Evolutionary conservation across 2,797 vertebrate species (phyloP).

Genomic region (Xyrichtys novacula): DNA sequence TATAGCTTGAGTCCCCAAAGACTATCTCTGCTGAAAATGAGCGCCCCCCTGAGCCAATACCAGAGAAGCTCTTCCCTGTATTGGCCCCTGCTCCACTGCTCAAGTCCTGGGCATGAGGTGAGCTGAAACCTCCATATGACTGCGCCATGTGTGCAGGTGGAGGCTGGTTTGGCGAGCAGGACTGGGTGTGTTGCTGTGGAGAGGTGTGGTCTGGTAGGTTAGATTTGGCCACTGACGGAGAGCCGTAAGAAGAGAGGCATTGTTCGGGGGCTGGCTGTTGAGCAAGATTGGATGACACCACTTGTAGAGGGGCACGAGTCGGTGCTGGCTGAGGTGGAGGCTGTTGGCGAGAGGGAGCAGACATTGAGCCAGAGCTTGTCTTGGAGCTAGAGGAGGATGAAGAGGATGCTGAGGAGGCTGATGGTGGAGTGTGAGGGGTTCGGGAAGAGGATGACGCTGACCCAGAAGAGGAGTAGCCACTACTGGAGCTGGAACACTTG

Average conservation of each 20-base stretch:
- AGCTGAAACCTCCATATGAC: slow-evolving; percentile 86
- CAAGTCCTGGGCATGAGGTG: slow-evolving; percentile 87
- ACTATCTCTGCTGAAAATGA: slow-evolving; percentile 83
- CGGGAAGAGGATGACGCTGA: slow-evolving; percentile 78
- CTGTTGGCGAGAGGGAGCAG: slow-evolving; percentile 82
- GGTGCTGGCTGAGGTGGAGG: slow-evolving; percentile 81
- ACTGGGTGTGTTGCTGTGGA: slow-evolving; percentile 79
- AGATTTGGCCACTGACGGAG: slow-evolving; percentile 83
- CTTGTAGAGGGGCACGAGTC: slow-evolving; percentile 72
- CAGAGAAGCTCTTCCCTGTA: slow-evolving; percentile 71
- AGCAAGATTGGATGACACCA: slow-evolving; percentile 71
- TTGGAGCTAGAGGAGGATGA: slow-evolving; percentile 82
- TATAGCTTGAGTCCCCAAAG: slow-evolving; percentile 81
- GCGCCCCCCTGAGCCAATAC: slow-evolving; percentile 73
- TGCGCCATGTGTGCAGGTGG: slow-evolving; percentile 80
- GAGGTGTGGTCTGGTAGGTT: slow-evolving; percentile 86
- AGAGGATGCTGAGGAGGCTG: slow-evolving; percentile 82
- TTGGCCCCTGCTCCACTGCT: slow-evolving; percentile 73
- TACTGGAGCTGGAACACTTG: slow-evolving; percentile 80
- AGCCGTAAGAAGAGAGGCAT: slow-evolving; percentile 79
- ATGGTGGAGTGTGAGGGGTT: slow-evolving; percentile 82
- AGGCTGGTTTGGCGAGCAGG: slow-evolving; percentile 83
- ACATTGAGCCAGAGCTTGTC: slow-evolving; percentile 66
- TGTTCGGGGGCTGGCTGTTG: slow-evolving; percentile 80
- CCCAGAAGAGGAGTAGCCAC: slow-evolving; percentile 88